Conservation (phyloP, 2,797 vertebrate genomes). For the Chloroceryle amazona region DNA sequence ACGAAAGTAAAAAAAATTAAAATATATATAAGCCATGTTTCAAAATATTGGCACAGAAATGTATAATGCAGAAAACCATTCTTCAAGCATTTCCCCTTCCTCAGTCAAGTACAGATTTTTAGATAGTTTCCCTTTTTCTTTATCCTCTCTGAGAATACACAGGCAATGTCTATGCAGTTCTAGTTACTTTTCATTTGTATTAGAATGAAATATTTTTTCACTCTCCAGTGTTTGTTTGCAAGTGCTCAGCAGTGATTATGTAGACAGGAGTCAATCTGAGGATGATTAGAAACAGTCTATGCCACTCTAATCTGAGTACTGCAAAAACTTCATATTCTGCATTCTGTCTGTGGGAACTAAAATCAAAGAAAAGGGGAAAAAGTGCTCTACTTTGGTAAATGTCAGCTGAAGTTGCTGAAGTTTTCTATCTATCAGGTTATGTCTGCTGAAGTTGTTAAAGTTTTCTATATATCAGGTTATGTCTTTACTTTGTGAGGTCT, state of each 20-base stretch:
- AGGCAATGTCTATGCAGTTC: neutral
- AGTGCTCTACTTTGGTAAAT: neutral
- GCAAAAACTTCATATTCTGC: slow-evolving; percentile 7
- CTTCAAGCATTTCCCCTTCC: neutral
- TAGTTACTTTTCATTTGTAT: slow-evolving; percentile 8
- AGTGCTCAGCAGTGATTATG: slow-evolving; percentile 3
- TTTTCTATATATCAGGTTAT: neutral
- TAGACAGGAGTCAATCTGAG: slow-evolving; percentile 44
- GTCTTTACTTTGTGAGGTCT: neutral
- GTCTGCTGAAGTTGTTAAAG: neutral
- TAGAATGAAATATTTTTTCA: slow-evolving; percentile 37
- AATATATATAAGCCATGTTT: neutral
- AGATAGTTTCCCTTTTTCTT: neutral
- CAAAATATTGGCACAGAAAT: neutral
- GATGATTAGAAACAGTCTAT: slow-evolving; percentile 59
- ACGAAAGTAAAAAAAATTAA: neutral
- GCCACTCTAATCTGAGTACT: neutral
- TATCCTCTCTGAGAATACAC: neutral
- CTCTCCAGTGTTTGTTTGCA: neutral
- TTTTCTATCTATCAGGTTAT: neutral
- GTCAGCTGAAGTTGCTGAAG: slow-evolving; percentile 3
- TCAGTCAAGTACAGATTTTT: neutral
- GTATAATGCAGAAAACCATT: neutral
- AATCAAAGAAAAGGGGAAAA: slow-evolving; percentile 7
- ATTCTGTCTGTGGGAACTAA: slow-evolving; percentile 31